Percentiles rank a stretch among this genome's conserved stretches.
Evolutionary conservation across 2,113 vertebrate genomes (phyloP).

Genomic region (Dermatemys mawii): DNA sequence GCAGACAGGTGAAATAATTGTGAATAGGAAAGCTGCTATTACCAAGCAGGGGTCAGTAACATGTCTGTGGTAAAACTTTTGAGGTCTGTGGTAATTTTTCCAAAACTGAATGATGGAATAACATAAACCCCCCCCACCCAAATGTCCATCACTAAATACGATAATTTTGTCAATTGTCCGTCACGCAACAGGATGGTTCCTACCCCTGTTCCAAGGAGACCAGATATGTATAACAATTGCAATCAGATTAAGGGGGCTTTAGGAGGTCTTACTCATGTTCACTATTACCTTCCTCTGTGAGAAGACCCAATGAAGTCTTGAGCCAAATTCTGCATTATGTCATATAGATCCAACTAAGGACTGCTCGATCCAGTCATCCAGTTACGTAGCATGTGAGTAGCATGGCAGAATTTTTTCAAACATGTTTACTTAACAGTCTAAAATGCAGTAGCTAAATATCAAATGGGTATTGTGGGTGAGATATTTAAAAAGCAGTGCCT

Average conservation of each 20-base stretch:
- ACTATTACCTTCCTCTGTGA: neutral
- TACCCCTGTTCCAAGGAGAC: neutral
- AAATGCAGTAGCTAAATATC: neutral
- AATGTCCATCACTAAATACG: too few species aligned
- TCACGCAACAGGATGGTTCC: too few species aligned
- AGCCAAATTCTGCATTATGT: neutral
- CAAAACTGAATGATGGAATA: too few species aligned
- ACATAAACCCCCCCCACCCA: too few species aligned
- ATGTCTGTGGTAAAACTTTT: too few species aligned
- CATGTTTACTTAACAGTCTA: neutral
- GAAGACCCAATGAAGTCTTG: neutral
- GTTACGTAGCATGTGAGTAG: neutral
- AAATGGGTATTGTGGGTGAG: neutral
- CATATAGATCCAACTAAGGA: neutral
- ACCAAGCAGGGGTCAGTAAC: too few species aligned
- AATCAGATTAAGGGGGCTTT: neutral
- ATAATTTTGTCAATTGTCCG: too few species aligned
- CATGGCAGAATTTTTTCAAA: neutral
- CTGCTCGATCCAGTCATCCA: neutral
- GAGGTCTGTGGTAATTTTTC: too few species aligned
- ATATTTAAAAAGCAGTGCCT: neutral
- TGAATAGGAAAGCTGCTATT: neutral
- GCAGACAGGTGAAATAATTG: neutral
- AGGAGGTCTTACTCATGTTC: neutral
- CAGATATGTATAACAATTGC: neutral